Percentiles rank a stretch among this genome's conserved stretches.
phyloP scores from a whole-genome alignment of 1,140 invertebrate genomes.

The Phortica variegata region DNA sequence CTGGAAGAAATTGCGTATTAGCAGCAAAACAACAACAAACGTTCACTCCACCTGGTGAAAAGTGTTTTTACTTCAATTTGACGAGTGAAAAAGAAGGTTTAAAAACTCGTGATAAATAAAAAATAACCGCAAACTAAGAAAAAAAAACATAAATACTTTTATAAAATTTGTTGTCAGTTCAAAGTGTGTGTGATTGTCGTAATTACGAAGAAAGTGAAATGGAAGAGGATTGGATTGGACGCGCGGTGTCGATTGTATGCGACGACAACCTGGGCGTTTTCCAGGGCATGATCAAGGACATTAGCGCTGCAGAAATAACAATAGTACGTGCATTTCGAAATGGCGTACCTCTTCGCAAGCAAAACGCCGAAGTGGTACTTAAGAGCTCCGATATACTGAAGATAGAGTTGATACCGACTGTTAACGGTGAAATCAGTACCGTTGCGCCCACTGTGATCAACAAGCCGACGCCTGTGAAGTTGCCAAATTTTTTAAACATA shows the following conservation, averaged over 20 bases:
- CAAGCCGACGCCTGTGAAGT: slow-evolving; percentile 51
- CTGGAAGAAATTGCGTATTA: slow-evolving; percentile 46
- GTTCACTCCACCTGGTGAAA: too few species aligned
- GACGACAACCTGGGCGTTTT: slow-evolving; percentile 49
- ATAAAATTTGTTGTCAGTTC: slow-evolving; percentile 9
- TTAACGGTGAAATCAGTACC: slow-evolving; percentile 31
- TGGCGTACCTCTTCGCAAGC: slow-evolving; percentile 67
- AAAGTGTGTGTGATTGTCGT: slow-evolving; percentile 13
- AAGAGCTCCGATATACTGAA: slow-evolving; percentile 56
- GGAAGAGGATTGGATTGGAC: slow-evolving; percentile 50
- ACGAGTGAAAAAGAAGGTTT: neutral
- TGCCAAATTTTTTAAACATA: slow-evolving; percentile 46
- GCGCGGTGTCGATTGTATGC: slow-evolving; percentile 54
- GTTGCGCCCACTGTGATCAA: slow-evolving; percentile 45
- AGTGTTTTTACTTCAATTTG: too few species aligned
- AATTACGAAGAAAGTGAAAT: slow-evolving; percentile 20
- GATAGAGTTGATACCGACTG: slow-evolving; percentile 44
- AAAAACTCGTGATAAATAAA: slow-evolving; percentile 6
- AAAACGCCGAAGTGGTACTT: slow-evolving; percentile 62
- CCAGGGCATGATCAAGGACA: slow-evolving; percentile 77
- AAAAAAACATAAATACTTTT: slow-evolving; percentile 9
- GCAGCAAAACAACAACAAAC: neutral
- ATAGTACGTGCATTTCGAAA: slow-evolving; percentile 78
- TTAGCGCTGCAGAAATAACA: slow-evolving; percentile 71
- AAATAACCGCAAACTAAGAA: slow-evolving; percentile 34